Conservation (phyloP, 2,113 vertebrate species). For the Phasianus colchicus region DNA sequence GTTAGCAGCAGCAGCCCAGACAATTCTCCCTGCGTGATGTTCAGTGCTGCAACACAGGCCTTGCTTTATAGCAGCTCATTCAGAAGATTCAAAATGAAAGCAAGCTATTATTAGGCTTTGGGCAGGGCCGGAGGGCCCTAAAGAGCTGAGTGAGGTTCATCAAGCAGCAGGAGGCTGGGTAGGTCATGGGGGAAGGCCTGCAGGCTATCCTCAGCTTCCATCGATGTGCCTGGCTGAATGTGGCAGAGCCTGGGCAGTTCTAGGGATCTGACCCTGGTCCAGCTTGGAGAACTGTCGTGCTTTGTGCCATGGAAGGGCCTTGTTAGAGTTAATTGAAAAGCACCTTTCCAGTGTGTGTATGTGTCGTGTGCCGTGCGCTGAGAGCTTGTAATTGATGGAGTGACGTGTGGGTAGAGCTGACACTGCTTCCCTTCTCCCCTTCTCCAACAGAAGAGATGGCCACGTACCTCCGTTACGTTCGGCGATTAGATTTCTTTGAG, state of each 20-base stretch:
- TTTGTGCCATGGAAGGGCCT: neutral
- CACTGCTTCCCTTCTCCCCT: neutral
- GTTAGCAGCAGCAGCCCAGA: neutral
- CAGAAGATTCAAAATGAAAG: neutral
- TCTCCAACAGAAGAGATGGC: conserved; percentile 94
- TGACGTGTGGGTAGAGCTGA: neutral
- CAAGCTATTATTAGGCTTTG: neutral
- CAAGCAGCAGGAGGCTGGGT: neutral
- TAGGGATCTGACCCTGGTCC: neutral
- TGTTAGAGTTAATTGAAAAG: neutral
- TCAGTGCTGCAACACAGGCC: neutral
- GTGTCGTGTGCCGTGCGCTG: neutral
- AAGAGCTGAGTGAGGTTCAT: neutral
- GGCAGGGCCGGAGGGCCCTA: neutral
- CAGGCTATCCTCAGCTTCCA: neutral
- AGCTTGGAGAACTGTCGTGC: neutral
- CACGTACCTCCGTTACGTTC: conserved; percentile 95
- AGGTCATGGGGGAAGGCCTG: neutral
- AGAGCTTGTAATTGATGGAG: neutral
- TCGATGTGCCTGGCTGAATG: neutral
- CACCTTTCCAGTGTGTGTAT: rapidly evolving
- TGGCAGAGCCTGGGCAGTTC: neutral
- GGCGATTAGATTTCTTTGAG: conserved; percentile 97
- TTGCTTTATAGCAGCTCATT: neutral
- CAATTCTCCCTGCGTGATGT: rapidly evolving